A percentile compares a stretch with the other conserved stretches of the same genome.
phyloP scores from a whole-genome alignment of 2,113 vertebrate species.

The Paratilapia polleni region DNA sequence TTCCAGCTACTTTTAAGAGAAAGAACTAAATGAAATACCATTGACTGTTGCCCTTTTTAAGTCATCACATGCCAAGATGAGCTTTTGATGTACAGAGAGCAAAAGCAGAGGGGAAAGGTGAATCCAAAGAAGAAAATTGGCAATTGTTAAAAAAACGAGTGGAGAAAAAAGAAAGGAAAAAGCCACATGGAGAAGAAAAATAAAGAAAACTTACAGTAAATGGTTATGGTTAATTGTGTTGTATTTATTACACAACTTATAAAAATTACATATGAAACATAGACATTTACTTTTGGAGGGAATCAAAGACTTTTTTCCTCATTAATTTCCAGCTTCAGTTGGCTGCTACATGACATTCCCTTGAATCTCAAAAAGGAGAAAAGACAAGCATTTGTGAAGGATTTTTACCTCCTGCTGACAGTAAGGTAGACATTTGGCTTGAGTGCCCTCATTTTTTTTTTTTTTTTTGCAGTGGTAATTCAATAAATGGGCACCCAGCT shows the following conservation, averaged over 20 bases:
- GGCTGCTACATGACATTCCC: background rate
- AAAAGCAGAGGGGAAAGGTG: background rate
- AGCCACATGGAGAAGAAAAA: background rate
- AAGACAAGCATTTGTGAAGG: background rate
- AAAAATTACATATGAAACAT: too few species aligned
- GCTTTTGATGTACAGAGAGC: conserved; percentile 10
- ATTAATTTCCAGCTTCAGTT: background rate
- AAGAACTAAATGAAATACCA: conserved; percentile 9
- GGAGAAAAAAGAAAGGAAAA: background rate
- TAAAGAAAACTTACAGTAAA: background rate
- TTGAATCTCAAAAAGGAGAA: background rate
- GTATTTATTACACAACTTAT: background rate
- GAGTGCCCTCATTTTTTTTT: background rate
- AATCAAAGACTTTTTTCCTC: too few species aligned
- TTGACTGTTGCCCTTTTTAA: conserved; percentile 38
- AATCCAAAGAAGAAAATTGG: conserved; percentile 20
- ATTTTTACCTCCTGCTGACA: background rate
- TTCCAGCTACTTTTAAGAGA: conserved; percentile 31
- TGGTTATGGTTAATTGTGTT: background rate
- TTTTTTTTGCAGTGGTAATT: background rate
- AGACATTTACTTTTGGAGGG: too few species aligned
- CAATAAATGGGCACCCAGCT: background rate
- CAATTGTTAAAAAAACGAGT: background rate
- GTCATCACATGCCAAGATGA: conserved; percentile 36
- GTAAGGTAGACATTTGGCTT: background rate